Evolutionary conservation across 2,113 vertebrate species (phyloP), one percentile per base, ranked within the genome.

Genomic region (Bolborhynchus lineola): DNA sequence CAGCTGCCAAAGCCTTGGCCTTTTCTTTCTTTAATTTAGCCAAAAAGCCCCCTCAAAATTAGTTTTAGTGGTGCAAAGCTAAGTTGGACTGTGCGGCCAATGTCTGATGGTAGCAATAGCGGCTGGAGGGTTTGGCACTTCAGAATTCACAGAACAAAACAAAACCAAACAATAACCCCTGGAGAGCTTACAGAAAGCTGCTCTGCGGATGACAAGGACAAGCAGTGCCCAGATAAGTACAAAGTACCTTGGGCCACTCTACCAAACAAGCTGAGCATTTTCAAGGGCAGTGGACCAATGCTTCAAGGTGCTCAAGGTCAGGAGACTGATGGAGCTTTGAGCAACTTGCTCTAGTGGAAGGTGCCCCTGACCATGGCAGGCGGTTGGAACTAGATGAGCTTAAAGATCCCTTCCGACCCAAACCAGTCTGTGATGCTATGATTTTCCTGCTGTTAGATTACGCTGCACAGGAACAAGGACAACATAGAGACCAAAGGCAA

Each of bases 11-110:
- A 63, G 2, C 6, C 3, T 37, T 47, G 57, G 3, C 17, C 53
- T 19, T 57, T 28, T 1, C 35, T 29, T 14, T 24, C 35, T 63
- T 62, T 60, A 65, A 53, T 42, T 49, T 31, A 53, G 28, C 35
- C 49, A 79, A 52, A 37, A 3, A 44, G 4, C 23, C 1, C 2
- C 4, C 2, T 35, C 10, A 13, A 65, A 26, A 5, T 5, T 28
- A 37, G 14, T 42, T 68, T 78, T 31, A 65, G 25, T 37, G 19
- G 13, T 19, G 24, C 50, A 50, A 70, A 42, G 63, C 16, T 60
- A 10, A 47, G 37, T 3, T 41, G 59, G 64, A 29, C 37, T 10
- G 20, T 0, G 0, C 2, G 65, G 62, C 14, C 47, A 53, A 33
- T 4, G 3, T 41, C 39, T 52, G 16, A 24, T 11, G 5, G 18